Percentiles rank a stretch among this genome's conserved stretches.
These are phyloP conservation scores for Acholoe squamosa DNA, from an alignment of 2,888 invertebrate genomes.

Conservation along the genomic window DNA sequence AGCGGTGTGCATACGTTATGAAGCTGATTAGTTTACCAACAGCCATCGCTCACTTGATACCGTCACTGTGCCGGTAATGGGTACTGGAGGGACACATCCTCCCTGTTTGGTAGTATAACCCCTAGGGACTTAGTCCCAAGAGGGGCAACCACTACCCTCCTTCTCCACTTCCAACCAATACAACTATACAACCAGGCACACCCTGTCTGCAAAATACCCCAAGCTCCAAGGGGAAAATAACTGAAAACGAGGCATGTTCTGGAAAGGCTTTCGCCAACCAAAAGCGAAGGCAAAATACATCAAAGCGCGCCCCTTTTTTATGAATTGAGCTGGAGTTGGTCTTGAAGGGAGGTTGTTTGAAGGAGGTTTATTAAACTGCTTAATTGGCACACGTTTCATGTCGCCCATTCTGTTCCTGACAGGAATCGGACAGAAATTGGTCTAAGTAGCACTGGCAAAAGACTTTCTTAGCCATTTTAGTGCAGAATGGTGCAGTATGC, in stretches of 20 bases:
- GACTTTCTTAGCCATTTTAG: too few species aligned
- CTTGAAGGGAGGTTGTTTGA: not conserved
- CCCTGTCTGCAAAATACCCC: too few species aligned
- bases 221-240: too few species aligned
- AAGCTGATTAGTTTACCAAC: not conserved
- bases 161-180: too few species aligned
- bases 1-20: not conserved
- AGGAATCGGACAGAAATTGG: not conserved
- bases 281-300: too few species aligned
- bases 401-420: not conserved
- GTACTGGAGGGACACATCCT: not conserved
- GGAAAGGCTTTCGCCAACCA: too few species aligned
- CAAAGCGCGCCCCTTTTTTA: too few species aligned
- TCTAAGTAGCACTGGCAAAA: not conserved
- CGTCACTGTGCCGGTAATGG: not conserved
- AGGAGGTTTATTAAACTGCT: conserved; percentile 27
- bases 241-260: too few species aligned
- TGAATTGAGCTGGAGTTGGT: too few species aligned
- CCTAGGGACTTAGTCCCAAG: not conserved
- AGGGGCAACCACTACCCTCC: too few species aligned
- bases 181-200: too few species aligned
- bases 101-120: not conserved
- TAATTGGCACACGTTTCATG: conserved; percentile 10
- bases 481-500: too few species aligned
- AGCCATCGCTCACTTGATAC: not conserved